Conservation (phyloP, 2,888 invertebrate genomes). For the Hypsopygia costalis region DNA sequence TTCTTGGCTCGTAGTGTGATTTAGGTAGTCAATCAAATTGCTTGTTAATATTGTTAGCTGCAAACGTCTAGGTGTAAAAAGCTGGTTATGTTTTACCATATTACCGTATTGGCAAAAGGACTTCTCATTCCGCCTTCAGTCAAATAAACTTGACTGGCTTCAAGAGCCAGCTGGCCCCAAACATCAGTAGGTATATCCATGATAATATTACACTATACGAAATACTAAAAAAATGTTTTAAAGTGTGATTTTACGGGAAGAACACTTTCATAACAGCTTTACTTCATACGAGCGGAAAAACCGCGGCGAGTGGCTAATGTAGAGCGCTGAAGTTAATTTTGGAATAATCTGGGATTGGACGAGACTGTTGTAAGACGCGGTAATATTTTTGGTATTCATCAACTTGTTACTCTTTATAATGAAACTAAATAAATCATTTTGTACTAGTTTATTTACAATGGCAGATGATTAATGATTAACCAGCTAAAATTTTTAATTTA, state of each 20-base stretch:
- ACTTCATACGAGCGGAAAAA: conserved; percentile 56
- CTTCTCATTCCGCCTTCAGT: conserved; percentile 90
- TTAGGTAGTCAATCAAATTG: neutral
- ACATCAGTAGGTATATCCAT: conserved; percentile 90
- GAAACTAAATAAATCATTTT: too few species aligned
- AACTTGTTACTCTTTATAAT: conserved; percentile 9
- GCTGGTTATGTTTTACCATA: conserved; percentile 27
- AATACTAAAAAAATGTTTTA: conserved; percentile 35
- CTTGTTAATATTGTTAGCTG: conserved; percentile 5
- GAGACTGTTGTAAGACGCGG: conserved; percentile 30
- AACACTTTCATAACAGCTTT: conserved; percentile 38
- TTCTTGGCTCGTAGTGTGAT: conserved; percentile 2
- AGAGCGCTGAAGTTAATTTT: conserved; percentile 74
- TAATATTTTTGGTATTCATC: conserved; percentile 44
- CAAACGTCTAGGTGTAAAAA: neutral
- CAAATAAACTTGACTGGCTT: conserved; percentile 92
- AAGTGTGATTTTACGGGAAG: conserved; percentile 24
- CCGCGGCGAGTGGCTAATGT: conserved; percentile 46
- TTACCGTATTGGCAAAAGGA: conserved; percentile 93
- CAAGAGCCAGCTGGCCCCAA: conserved; percentile 94
- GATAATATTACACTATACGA: conserved; percentile 27
- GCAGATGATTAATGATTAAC: too few species aligned
- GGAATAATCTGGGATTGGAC: conserved; percentile 67
- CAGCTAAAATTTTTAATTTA: too few species aligned
- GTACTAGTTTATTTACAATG: too few species aligned